Base-by-base conservation (phyloP, 2,113 vertebrate species). In the Lagenorhynchus albirostris region DNA sequence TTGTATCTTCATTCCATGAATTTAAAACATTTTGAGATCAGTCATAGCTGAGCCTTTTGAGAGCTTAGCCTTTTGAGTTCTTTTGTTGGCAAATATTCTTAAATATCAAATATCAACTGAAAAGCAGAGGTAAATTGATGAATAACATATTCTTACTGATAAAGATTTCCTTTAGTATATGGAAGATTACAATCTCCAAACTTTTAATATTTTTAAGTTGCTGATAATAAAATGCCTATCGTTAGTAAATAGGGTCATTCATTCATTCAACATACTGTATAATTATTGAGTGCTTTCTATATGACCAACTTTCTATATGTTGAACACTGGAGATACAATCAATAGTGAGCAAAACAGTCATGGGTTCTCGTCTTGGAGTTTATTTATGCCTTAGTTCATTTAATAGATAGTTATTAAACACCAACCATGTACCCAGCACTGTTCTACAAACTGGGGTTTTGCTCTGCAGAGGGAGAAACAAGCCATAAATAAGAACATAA, bases 1-100 rank as follows among this genome's bases (percentile, higher is more conserved):
- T 85, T 38, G 3, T 82, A 4, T 86, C 33, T 82, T 96, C 68
- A 8, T 33, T 81, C 23, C 18, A n/a, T 47, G 33, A 94, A 60
- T 93, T 88, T 87, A 83, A 92, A 62, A 83, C 18, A 76, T 92
- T 96, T 89, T 91, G 82, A 92, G 50, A 55, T 95, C n/a, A 89
- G 5, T 89, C 47, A 36, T 60, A 83, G 23, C 58, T 53, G 21
- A 53, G 50, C 15, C 50, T 53, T 53, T 17, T 53, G 50, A 92
- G 33, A 44, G 36, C 44, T 63, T 0, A 63, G 36, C 6, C 14
- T 65, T 76, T 63, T 18, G 36, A 25, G 41, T 55, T 83, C 60
- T 77, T 71, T 96, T 65, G 8, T n/a, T 85, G 53, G 36, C 17
- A 76, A 53, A 47, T 73, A 33, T 74, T 91, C 76, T 26, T 71